These are phyloP conservation scores for Pseudoips prasinana DNA, from an alignment of 2,888 invertebrate genomes.

Conservation along the genomic window DNA sequence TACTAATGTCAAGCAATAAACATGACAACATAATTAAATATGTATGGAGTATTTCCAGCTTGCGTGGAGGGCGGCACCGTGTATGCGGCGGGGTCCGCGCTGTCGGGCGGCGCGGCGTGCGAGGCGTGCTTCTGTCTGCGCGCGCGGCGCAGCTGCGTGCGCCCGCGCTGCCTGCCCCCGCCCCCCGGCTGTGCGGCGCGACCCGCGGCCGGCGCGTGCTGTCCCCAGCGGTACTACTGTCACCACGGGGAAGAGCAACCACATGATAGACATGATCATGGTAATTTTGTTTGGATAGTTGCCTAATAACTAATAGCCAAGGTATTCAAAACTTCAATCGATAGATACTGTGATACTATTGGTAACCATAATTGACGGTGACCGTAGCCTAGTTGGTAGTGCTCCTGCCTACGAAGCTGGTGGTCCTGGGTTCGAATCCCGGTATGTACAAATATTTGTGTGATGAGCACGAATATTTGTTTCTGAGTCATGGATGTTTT, in stretches of 20 bases:
- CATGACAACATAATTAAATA: not conserved
- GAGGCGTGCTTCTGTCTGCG: conserved; percentile 93
- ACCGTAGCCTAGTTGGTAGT: no score
- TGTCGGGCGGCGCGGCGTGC: conserved; percentile 89
- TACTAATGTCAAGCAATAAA: no score
- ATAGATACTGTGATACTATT: no score
- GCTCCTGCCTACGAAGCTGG: no score
- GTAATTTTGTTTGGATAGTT: no score
- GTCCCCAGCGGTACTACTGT: conserved; percentile 91
- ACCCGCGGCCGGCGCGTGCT: conserved; percentile 86
- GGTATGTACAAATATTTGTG: no score
- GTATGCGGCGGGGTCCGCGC: conserved; percentile 91
- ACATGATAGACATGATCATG: not conserved
- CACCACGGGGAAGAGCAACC: conserved; percentile 27
- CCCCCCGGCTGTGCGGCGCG: conserved; percentile 86
- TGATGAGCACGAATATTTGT: no score
- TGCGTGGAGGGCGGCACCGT: conserved; percentile 87
- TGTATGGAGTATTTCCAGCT: conserved; percentile 77
- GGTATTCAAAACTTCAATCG: no score
- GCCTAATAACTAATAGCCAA: no score
- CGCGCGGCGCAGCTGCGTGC: conserved; percentile 88
- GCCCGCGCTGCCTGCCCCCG: conserved; percentile 89
- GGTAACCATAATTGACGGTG: no score
- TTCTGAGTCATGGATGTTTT: no score
- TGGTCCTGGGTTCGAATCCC: no score